Conservation (phyloP, 2,888 invertebrate genomes). For the Zhengitettix transpicula region DNA sequence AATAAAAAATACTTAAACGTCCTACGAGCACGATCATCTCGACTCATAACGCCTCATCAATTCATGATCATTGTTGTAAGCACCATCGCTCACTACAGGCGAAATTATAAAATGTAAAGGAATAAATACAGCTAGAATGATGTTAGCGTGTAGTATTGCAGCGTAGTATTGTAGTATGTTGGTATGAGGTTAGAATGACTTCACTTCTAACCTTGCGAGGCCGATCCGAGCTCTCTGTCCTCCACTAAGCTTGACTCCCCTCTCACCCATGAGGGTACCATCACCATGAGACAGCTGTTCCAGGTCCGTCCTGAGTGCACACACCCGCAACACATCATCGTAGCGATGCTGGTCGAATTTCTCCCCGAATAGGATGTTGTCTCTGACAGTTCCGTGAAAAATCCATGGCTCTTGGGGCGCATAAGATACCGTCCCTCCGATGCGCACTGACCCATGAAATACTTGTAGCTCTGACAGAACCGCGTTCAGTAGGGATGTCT, state of each 20-base stretch:
- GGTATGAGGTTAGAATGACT: slow-evolving; percentile 26
- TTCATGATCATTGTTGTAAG: too few species aligned
- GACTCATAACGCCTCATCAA: too few species aligned
- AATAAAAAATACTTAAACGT: too few species aligned
- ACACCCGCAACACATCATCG: slow-evolving; percentile 37
- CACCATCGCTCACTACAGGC: too few species aligned
- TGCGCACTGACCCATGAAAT: slow-evolving; percentile 36
- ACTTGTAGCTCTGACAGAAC: slow-evolving; percentile 54
- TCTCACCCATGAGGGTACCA: slow-evolving; percentile 56
- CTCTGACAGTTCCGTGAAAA: slow-evolving; percentile 49
- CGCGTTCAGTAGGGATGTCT: slow-evolving; percentile 45
- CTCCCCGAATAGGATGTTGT: slow-evolving; percentile 66
- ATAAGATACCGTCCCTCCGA: slow-evolving; percentile 49
- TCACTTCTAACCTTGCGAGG: slow-evolving; percentile 35
- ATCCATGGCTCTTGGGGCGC: slow-evolving; percentile 71
- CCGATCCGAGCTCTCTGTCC: slow-evolving; percentile 68
- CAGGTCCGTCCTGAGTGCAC: slow-evolving; percentile 49
- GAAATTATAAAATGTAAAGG: too few species aligned
- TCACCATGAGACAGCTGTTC: slow-evolving; percentile 54
- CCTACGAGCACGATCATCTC: too few species aligned
- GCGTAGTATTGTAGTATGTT: too few species aligned
- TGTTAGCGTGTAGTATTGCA: too few species aligned
- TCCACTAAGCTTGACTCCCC: slow-evolving; percentile 60
- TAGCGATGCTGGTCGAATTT: slow-evolving; percentile 35
- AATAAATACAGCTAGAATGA: too few species aligned